phyloP scores from a whole-genome alignment of 1,140 invertebrate species.

The Popillia japonica region DNA sequence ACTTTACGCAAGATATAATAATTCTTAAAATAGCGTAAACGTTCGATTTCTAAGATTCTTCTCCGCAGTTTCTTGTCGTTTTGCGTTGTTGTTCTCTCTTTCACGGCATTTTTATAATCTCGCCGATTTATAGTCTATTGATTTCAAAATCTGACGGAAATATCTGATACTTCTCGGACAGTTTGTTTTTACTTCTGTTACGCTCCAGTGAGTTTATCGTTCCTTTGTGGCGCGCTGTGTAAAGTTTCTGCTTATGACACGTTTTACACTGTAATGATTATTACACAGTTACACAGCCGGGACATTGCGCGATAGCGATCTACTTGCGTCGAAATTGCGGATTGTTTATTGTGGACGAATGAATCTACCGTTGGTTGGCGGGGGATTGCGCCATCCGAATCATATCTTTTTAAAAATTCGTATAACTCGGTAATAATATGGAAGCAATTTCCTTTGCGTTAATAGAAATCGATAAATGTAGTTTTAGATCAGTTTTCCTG shows the following conservation, averaged over 20 bases:
- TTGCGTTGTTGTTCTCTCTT: neutral
- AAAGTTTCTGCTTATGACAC: neutral
- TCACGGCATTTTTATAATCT: neutral
- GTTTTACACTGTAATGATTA: neutral
- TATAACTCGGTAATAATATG: too few relatives aligned
- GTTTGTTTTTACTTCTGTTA: neutral
- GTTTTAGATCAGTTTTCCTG: too few relatives aligned
- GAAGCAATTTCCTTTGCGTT: too few relatives aligned
- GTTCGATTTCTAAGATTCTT: neutral
- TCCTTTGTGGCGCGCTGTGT: neutral
- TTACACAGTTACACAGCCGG: neutral
- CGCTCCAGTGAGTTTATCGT: neutral
- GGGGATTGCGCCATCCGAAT: too few relatives aligned
- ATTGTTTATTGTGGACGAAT: too few relatives aligned
- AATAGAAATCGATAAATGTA: too few relatives aligned
- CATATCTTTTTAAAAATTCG: too few relatives aligned
- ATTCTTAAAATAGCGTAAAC: too few relatives aligned
- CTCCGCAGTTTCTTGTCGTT: neutral
- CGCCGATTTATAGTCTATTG: neutral
- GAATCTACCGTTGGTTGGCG: too few relatives aligned
- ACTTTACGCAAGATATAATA: neutral
- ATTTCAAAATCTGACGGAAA: neutral
- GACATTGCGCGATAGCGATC: too few relatives aligned
- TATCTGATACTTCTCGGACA: neutral
- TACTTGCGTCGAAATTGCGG: too few relatives aligned